Evolutionary conservation across 2,888 invertebrate species (phyloP).

Genomic region (Sarcophaga caerulescens): DNA sequence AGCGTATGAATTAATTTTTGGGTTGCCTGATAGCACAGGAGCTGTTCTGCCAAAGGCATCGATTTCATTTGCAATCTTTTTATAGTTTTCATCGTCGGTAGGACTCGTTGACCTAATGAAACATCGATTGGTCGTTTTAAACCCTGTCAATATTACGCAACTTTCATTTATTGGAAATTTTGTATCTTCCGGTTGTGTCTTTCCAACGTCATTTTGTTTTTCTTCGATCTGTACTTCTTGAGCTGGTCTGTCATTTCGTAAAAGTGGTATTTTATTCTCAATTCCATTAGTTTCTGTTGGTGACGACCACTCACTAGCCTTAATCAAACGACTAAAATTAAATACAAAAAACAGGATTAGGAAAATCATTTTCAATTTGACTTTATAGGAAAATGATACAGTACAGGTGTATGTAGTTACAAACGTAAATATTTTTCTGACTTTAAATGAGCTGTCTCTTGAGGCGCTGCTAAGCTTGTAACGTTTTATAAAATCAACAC

Average conservation of each 20-base stretch:
- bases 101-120: constrained; percentile 61
- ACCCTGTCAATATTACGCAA: constrained; percentile 53
- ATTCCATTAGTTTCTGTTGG: neutral
- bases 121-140: constrained; percentile 60
- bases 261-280: neutral
- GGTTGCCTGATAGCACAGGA: neutral
- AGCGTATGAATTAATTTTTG: constrained; percentile 29
- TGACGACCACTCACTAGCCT: constrained; percentile 25
- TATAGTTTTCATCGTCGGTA: constrained; percentile 12
- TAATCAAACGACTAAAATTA: too few relatives aligned
- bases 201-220: neutral
- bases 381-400: constrained; percentile 4
- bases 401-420: neutral
- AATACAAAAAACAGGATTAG: too few relatives aligned
- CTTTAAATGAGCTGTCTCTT: too few relatives aligned
- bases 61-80: constrained; percentile 37
- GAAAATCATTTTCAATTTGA: too few relatives aligned
- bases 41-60: constrained; percentile 52
- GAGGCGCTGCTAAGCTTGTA: too few relatives aligned
- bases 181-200: constrained; percentile 7
- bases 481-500: too few relatives aligned
- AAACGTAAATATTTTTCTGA: too few relatives aligned
- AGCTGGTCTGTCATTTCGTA: neutral
- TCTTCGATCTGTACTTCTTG: neutral
- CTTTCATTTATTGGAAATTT: constrained; percentile 41